A percentile compares a stretch with the other conserved stretches of the same genome.
These are phyloP conservation scores for Chaetodon auriga DNA, from an alignment of 2,113 vertebrate species.

Conservation along the genomic window DNA sequence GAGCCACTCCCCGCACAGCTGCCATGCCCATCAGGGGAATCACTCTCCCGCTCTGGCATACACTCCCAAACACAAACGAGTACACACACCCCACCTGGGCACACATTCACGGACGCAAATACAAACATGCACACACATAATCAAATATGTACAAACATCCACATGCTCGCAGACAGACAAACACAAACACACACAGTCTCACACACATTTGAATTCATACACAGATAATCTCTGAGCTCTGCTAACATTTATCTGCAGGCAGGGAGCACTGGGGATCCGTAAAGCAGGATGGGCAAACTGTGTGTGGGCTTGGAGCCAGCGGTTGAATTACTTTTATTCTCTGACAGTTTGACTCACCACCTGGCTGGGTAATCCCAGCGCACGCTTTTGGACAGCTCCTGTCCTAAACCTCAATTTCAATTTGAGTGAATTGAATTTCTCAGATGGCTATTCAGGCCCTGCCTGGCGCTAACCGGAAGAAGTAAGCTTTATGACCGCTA, in stretches of 20 bases:
- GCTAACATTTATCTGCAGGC: constrained; percentile 32
- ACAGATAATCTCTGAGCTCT: constrained; percentile 35
- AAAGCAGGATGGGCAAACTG: constrained; percentile 10
- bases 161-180: background rate
- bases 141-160: constrained; percentile 45
- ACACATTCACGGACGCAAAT: background rate
- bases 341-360: constrained; percentile 63
- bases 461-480: constrained; percentile 1
- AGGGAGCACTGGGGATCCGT: background rate
- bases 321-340: constrained; percentile 45
- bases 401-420: constrained; percentile 38
- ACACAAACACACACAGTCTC: constrained; percentile 5
- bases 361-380: constrained; percentile 61
- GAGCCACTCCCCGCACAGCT: constrained; percentile 59
- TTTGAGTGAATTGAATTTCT: constrained; percentile 52
- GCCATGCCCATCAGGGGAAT: constrained; percentile 55
- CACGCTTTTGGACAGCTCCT: constrained; percentile 28
- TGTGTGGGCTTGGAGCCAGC: constrained; percentile 42
- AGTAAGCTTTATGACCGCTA: background rate
- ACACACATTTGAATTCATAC: constrained; percentile 17
- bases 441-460: constrained; percentile 9
- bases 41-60: constrained; percentile 36
- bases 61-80: background rate
- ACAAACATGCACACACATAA: constrained; percentile 12
- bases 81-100: background rate